Evolutionary conservation across 2,113 vertebrate species (phyloP), one percentile per base, ranked within the genome.

Genomic region (Ancistrus triradiatus): DNA sequence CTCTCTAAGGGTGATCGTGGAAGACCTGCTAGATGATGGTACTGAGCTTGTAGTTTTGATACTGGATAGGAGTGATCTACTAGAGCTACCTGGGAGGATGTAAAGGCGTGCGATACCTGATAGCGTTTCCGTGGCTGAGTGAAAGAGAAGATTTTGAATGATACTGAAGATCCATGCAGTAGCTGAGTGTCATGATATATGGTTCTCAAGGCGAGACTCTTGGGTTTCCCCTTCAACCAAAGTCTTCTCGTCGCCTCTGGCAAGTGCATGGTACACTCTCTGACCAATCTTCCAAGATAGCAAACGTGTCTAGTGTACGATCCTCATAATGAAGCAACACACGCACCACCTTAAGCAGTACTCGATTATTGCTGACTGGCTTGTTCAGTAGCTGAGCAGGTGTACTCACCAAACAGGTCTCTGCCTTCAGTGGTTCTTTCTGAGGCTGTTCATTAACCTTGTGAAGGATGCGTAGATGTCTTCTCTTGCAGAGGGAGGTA

Each of bases 401-500:
- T 6, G 24, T n/a, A 19, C 27, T 65, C 17, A 14, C 33, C 4
- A 53, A 6, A 7, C 4, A 33, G 40, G 50, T 24, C 10, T 65
- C 19, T 19, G 7, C 17, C 6, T 22, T 51, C 7, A 4, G 10
- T 24, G 9, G 35, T 56, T 21, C n/a, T n/a, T n/a, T n/a, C n/a
- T n/a, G n/a, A n/a, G n/a, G n/a, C n/a, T n/a, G n/a, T n/a, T n/a
- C n/a, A n/a, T n/a, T n/a, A n/a, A 66, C 6, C 52, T 57, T 42
- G 13, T 57, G 52, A 15, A 58, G 28, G 37, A 21, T 14, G 8
- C 2, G 44, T 6, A 47, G 33, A 21, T 57, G 55, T 17, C 37
- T 66, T 5, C 10, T 42, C n/a, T 65, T 31, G 31, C 21, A 40
- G 28, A 58, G 9, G 19, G 47, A 44, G n/a, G n/a, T n/a, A n/a